Evolutionary conservation across 2,888 invertebrate genomes (phyloP).

Genomic region (Trichopria drosophilae): DNA sequence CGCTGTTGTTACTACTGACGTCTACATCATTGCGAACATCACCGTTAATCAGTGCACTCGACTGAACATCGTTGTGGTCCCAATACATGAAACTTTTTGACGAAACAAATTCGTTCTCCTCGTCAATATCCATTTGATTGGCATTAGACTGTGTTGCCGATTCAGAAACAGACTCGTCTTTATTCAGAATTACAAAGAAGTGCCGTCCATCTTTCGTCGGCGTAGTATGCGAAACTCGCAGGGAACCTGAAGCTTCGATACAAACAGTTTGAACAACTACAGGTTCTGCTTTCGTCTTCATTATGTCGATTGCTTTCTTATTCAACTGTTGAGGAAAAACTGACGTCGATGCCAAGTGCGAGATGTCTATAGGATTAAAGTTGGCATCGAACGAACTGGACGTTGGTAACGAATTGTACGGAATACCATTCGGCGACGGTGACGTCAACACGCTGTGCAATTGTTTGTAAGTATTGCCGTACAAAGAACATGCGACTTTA

Average conservation of each 20-base stretch:
- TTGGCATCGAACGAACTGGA: slow-evolving; percentile 50
- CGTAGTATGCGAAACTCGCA: slow-evolving; percentile 47
- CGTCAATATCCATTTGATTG: slow-evolving; percentile 55
- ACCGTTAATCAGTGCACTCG: slow-evolving; percentile 63
- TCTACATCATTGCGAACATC: slow-evolving; percentile 54
- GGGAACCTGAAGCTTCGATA: slow-evolving; percentile 49
- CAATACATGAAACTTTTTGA: slow-evolving; percentile 62
- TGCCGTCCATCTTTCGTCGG: slow-evolving; percentile 51
- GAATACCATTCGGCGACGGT: slow-evolving; percentile 51
- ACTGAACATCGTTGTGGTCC: slow-evolving; percentile 64
- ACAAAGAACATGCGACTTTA: too few relatives aligned
- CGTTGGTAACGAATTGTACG: slow-evolving; percentile 42
- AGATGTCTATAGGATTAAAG: slow-evolving; percentile 49
- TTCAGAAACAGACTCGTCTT: slow-evolving; percentile 47
- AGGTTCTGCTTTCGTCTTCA: slow-evolving; percentile 50
- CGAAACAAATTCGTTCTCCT: slow-evolving; percentile 52
- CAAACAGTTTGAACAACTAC: slow-evolving; percentile 50
- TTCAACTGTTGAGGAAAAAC: slow-evolving; percentile 45
- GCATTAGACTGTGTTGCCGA: slow-evolving; percentile 53
- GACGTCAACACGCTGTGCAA: slow-evolving; percentile 45
- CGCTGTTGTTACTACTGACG: slow-evolving; percentile 49
- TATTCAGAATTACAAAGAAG: slow-evolving; percentile 48
- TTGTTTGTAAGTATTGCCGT: too few relatives aligned
- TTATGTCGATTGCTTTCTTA: slow-evolving; percentile 47
- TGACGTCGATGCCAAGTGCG: slow-evolving; percentile 52